A percentile compares a stretch with the other conserved stretches of the same genome.
Evolutionary conservation across 2,797 vertebrate genomes (phyloP).

Genomic region (Carduelis carduelis): DNA sequence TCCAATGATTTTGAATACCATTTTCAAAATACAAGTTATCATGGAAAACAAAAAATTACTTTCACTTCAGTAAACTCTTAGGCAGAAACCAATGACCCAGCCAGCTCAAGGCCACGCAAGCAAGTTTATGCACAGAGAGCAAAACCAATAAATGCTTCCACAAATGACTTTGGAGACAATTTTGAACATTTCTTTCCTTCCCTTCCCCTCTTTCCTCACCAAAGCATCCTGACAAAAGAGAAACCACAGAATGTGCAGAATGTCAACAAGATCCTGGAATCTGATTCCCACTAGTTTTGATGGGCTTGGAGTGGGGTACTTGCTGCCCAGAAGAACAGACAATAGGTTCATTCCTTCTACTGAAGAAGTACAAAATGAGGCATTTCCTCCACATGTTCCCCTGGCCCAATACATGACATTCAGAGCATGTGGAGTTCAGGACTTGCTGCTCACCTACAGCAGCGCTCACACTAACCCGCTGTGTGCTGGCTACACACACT

Average conservation of each 20-base stretch:
- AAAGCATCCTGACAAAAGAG: constrained; percentile 37
- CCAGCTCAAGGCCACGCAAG: not conserved
- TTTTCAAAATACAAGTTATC: constrained; percentile 1
- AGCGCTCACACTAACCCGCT: rapidly evolving
- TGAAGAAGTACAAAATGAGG: not conserved
- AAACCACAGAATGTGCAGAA: constrained; percentile 57
- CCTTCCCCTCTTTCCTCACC: not conserved
- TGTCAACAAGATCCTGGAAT: constrained; percentile 27
- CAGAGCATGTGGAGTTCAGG: not conserved
- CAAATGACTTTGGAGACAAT: not conserved
- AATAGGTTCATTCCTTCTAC: constrained; percentile 36
- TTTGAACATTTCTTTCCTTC: constrained; percentile 24
- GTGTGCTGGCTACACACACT: not conserved
- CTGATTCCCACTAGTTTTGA: not conserved
- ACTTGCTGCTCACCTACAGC: not conserved
- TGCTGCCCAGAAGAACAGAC: not conserved
- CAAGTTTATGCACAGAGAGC: not conserved
- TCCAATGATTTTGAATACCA: not conserved
- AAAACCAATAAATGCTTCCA: not conserved
- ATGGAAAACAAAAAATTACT: not conserved
- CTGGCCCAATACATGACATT: rapidly evolving
- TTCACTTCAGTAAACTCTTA: not conserved
- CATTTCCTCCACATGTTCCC: constrained; percentile 19
- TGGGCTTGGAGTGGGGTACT: not conserved
- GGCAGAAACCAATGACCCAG: not conserved